phyloP scores from a whole-genome alignment of 2,888 invertebrate species.

The Dolomedes plantarius region DNA sequence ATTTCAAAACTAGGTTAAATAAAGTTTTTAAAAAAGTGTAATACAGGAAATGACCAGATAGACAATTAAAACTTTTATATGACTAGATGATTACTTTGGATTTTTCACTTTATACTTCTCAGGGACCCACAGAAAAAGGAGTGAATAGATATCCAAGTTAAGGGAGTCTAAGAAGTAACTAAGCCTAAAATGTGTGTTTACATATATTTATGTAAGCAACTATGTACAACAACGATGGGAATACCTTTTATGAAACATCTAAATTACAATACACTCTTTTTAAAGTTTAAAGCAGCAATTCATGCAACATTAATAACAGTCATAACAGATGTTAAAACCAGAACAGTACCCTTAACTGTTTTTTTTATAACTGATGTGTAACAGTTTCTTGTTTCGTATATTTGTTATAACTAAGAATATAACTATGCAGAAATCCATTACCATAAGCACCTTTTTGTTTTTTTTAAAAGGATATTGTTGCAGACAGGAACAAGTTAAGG shows the following conservation, averaged over 20 bases:
- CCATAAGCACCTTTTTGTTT: slow-evolving; percentile 66
- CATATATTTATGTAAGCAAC: slow-evolving; percentile 44
- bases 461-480: slow-evolving; percentile 43
- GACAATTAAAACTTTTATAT: neutral
- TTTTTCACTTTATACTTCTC: neutral
- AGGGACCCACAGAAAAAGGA: slow-evolving; percentile 7
- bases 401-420: slow-evolving; percentile 42
- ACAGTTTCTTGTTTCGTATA: slow-evolving; percentile 34
- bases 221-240: slow-evolving; percentile 61
- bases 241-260: slow-evolving; percentile 44
- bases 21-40: too few species aligned
- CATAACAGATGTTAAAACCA: slow-evolving; percentile 66
- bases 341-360: slow-evolving; percentile 59
- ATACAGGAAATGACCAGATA: too few species aligned
- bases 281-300: slow-evolving; percentile 47
- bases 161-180: slow-evolving; percentile 9
- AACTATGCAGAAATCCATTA: slow-evolving; percentile 58
- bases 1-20: too few species aligned
- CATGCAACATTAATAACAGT: slow-evolving; percentile 68
- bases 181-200: slow-evolving; percentile 36
- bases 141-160: neutral
- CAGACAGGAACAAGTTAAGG: slow-evolving; percentile 49
- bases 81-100: slow-evolving; percentile 8
- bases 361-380: slow-evolving; percentile 38
- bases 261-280: slow-evolving; percentile 55